Evolutionary conservation across 2,888 invertebrate species (phyloP).

Genomic region (Hirtodrosophila alboralis): DNA sequence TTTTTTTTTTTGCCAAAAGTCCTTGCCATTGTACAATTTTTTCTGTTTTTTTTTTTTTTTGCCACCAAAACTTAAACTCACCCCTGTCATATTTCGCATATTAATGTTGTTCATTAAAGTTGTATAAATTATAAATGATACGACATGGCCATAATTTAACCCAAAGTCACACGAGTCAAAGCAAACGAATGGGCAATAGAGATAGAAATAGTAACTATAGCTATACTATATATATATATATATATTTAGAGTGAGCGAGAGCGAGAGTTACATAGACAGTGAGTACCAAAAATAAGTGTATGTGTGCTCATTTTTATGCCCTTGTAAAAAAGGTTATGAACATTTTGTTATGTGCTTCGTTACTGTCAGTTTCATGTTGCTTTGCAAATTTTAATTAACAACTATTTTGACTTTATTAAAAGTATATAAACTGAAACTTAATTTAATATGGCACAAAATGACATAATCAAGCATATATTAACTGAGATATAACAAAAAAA

Average conservation of each 20-base stretch:
- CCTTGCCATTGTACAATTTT: conserved; percentile 8
- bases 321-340: conserved; percentile 24
- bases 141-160: conserved; percentile 34
- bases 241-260: too few relatives aligned
- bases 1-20: conserved; percentile 3
- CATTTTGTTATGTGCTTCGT: conserved; percentile 26
- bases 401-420: conserved; percentile 33
- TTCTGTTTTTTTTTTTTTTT: conserved; percentile 16
- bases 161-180: conserved; percentile 29
- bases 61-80: conserved; percentile 19
- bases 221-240: neutral
- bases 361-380: conserved; percentile 2
- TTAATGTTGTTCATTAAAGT: conserved; percentile 79
- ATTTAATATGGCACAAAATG: conserved; percentile 18
- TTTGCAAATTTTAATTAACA: conserved; percentile 33
- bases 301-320: conserved; percentile 17
- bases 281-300: neutral
- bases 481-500: conserved; percentile 1
- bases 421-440: conserved; percentile 8
- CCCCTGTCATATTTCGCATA: conserved; percentile 64
- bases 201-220: conserved; percentile 2
- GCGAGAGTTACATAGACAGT: too few relatives aligned
- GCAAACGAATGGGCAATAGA: conserved; percentile 1
- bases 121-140: conserved; percentile 74
- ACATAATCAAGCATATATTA: conserved; percentile 29